A percentile compares a stretch with the other conserved stretches of the same genome.
Evolutionary conservation across 2,888 invertebrate genomes (phyloP).

Genomic region (Scelioninae gen. 1): DNA sequence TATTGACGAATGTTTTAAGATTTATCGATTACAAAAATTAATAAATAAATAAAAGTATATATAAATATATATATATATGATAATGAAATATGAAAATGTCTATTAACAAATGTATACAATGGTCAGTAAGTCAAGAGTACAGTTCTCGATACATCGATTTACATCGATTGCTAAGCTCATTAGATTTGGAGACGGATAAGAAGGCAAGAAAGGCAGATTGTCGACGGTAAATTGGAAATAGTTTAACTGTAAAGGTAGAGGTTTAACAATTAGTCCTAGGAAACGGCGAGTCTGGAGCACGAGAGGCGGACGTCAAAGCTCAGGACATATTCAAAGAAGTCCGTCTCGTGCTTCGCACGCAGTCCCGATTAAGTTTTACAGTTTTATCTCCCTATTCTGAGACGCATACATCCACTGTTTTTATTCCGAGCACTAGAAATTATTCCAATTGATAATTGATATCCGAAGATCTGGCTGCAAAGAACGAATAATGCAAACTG

Average conservation of each 20-base stretch:
- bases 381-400: constrained; percentile 76
- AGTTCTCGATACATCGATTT: constrained; percentile 31
- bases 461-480: constrained; percentile 58
- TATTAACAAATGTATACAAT: constrained; percentile 40
- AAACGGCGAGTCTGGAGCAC: constrained; percentile 64
- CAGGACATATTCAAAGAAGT: constrained; percentile 51
- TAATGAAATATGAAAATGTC: constrained; percentile 1
- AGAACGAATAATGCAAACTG: constrained; percentile 30
- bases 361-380: constrained; percentile 83
- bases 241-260: constrained; percentile 44
- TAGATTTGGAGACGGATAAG: constrained; percentile 16
- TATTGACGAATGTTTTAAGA: constrained; percentile 43
- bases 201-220: not conserved
- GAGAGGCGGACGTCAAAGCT: constrained; percentile 54
- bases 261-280: constrained; percentile 55
- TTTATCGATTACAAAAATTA: constrained; percentile 30
- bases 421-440: constrained; percentile 68
- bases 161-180: constrained; percentile 33
- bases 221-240: constrained; percentile 26
- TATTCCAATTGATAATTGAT: constrained; percentile 52
- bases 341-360: constrained; percentile 76
- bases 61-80: too few relatives aligned
- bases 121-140: constrained; percentile 45
- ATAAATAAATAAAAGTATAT: constrained; percentile 9
- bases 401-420: constrained; percentile 71